Evolutionary conservation across 2,888 invertebrate species (phyloP).

Genomic region (Drosophila nr. perissopoda): DNA sequence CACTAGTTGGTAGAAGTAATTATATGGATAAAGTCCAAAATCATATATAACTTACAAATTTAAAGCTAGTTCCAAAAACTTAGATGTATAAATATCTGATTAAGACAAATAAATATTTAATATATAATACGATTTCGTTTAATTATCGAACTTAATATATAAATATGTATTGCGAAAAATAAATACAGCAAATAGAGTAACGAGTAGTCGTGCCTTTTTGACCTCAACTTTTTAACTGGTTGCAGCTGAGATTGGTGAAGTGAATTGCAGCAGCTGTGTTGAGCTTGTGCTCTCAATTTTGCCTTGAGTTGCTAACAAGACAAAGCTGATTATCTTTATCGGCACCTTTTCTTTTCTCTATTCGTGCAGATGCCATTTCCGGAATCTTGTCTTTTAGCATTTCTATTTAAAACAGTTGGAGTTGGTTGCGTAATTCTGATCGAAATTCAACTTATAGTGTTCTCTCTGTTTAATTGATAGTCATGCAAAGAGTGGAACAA

Average conservation of each 20-base stretch:
- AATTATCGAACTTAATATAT: not conserved
- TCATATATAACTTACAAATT: not conserved
- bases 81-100: too few relatives aligned
- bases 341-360: not conserved
- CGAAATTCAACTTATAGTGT: not conserved
- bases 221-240: not conserved
- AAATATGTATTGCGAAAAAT: not conserved
- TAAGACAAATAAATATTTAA: not conserved
- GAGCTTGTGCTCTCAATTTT: constrained; percentile 39
- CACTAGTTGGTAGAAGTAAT: not conserved
- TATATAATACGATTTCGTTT: not conserved
- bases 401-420: constrained; percentile 14
- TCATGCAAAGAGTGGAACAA: constrained; percentile 35
- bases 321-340: constrained; percentile 50
- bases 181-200: not conserved
- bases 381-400: constrained; percentile 4
- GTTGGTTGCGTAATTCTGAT: not conserved
- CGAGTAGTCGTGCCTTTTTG: not conserved
- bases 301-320: constrained; percentile 44
- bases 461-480: constrained; percentile 15
- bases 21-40: not conserved
- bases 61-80: not conserved
- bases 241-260: constrained; percentile 1
- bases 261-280: constrained; percentile 31
- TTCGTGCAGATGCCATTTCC: not conserved